Percentiles rank a stretch among this genome's conserved stretches.
These are phyloP conservation scores for Hemiscyllium ocellatum DNA, from an alignment of 2,113 vertebrate species.

Conservation along the genomic window DNA sequence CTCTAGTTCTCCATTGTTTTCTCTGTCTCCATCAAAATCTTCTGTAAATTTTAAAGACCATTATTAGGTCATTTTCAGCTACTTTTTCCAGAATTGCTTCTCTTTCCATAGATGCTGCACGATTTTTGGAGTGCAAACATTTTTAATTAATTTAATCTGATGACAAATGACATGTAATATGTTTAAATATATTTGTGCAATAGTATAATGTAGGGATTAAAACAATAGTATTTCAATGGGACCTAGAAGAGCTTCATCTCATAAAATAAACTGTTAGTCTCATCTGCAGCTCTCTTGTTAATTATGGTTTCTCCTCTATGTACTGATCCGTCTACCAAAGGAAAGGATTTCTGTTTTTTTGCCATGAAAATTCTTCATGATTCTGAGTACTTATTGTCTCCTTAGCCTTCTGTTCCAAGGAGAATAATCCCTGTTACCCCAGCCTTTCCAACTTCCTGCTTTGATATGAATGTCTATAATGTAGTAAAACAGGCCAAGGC, in stretches of 20 bases:
- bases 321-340: not conserved
- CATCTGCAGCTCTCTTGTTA: not conserved
- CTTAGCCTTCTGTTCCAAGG: not conserved
- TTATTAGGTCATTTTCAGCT: too few species aligned
- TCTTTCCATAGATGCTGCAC: too few species aligned
- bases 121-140: too few species aligned
- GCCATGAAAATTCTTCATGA: not conserved
- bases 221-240: not conserved
- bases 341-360: not conserved
- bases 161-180: not conserved
- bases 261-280: not conserved
- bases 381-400: not conserved
- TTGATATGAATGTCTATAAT: not conserved
- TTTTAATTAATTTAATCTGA: not conserved
- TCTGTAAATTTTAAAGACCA: too few species aligned
- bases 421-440: not conserved
- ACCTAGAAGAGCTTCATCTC: not conserved
- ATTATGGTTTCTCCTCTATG: not conserved
- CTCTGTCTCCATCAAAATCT: not conserved
- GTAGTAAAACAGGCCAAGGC: not conserved
- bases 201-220: not conserved
- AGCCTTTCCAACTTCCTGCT: not conserved
- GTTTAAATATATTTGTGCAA: not conserved
- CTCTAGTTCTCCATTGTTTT: not conserved
- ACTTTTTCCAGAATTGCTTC: too few species aligned